Conservation (phyloP, 2,888 invertebrate species). For the Neoascia interrupta region DNA sequence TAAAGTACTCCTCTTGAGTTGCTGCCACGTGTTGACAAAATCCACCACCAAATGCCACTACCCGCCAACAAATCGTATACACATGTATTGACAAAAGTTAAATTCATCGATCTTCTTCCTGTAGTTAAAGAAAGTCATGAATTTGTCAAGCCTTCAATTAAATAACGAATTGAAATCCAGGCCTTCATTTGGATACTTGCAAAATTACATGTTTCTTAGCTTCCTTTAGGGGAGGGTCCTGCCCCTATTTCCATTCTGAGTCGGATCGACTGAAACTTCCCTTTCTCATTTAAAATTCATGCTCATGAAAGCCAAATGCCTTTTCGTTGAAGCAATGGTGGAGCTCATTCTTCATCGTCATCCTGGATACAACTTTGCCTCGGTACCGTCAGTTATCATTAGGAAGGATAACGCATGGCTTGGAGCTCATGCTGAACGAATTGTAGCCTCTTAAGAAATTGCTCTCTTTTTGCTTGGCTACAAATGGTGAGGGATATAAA, state of each 20-base stretch:
- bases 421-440: constrained; percentile 42
- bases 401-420: constrained; percentile 60
- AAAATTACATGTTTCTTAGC: constrained; percentile 54
- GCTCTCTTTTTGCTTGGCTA: constrained; percentile 28
- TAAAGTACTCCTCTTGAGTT: too few relatives aligned
- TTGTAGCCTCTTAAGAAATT: constrained; percentile 29
- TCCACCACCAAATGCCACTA: too few relatives aligned
- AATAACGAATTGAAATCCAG: constrained; percentile 23
- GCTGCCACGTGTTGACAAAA: too few relatives aligned
- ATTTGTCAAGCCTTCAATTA: constrained; percentile 18
- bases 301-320: constrained; percentile 38
- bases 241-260: too few relatives aligned
- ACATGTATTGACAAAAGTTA: too few relatives aligned
- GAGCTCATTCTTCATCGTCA: constrained; percentile 32
- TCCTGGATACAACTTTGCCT: constrained; percentile 3
- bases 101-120: too few relatives aligned
- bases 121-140: too few relatives aligned
- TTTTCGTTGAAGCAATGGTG: constrained; percentile 35
- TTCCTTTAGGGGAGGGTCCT: constrained; percentile 5
- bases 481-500: constrained; percentile 11
- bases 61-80: too few relatives aligned
- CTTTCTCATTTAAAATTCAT: constrained; percentile 54
- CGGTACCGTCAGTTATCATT: constrained; percentile 52
- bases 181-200: constrained; percentile 30
- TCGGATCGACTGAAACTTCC: not conserved